Evolutionary conservation across 92 coral and sea anemone species (phyloP), one percentile per base, ranked within the genome.

Genomic region (Zoanthus sansibaricus): DNA sequence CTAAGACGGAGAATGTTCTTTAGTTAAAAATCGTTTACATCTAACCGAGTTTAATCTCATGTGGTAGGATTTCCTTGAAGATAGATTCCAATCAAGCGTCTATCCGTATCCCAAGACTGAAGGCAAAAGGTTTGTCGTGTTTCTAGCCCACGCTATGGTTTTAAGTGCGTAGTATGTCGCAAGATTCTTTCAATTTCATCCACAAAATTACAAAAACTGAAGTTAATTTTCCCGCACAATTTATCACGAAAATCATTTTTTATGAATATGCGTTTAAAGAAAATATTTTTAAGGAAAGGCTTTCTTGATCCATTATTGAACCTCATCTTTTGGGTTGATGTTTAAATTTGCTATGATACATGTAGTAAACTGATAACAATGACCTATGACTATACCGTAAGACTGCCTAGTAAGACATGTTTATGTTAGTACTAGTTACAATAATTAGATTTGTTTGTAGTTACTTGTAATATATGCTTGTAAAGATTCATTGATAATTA

Each of bases 61-160:
- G 17, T 46, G 47, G 5, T 59, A 80, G 85, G 85, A 7, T 80
- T 64, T 80, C 25, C 75, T 70, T 30, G 75, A 48, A 48, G 55
- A 47, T 80, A 33, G 59, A n/a, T 18, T 30, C 21, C 20, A 31
- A 62, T 33, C 46, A 13, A 66, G 85, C 64, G n/a, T 18, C 85
- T 16, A 42, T 42, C 20, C 46, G 52, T 80, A 72, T 21, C 13
- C 12, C 45, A 47, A 71, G 85, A 80, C 42, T 37, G 42, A 37
- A 37, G 42, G 42, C 42, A 37, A 37, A 37, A 37, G 85, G 85
- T 80, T 12, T n/a, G 75, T 64, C 12, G 62, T 44, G 75, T 44
- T 30, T 9, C 11, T 33, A 16, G 10, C 42, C 13, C 8, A 25
- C 16, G 6, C 12, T 8, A 6, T 67, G 12, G 32, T 3, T 30